Base-by-base conservation (phyloP, 2,113 vertebrate genomes). In the Perca schrenkii region DNA sequence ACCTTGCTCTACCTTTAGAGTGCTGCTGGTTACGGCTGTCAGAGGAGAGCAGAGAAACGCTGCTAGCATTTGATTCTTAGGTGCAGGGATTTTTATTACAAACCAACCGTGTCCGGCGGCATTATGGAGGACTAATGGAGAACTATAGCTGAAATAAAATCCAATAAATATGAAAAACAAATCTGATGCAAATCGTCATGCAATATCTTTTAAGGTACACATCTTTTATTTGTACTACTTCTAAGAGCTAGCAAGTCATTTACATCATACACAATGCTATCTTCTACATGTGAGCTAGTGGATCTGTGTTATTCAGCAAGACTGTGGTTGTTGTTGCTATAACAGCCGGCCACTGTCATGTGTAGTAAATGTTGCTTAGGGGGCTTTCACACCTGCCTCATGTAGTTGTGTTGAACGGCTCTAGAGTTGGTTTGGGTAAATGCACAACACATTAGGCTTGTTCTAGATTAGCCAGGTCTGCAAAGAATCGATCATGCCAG, bases 1-100 rank as follows among this genome's bases (percentile, higher is more conserved):
- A 91, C 86, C 86, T 91, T 66, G 66, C 82, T 77, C 74, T 68
- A 92, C 91, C 85, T 93, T 43, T 86, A 77, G 82, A 82, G 88
- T 75, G 85, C 74, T 52, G 74, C 4, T 36, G 71, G 58, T 87
- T 60, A 47, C 61, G 61, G 82, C 85, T 77, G 82, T 81, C 74
- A 74, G 73, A 46, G 62, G 21, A 19, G 62, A 46, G 57, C 72
- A 3, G 57, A 61, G 66, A 22, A 28, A 53, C n/a, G 17, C 73
- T 17, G 72, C 57, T 1, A 21, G 47, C 64, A 47, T 21, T 2
- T 14, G 40, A 60, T 16, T 65, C 53, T 40, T 3, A 47, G 16
- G 46, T 56, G 14, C 52, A 17, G 25, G n/a, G 67, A 70, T 80
- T 72, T 43, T 74, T 25, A 13, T 36, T 49, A 62, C 70, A 64